Evolutionary conservation across 2,113 vertebrate genomes (phyloP).

Genomic region (Drymodes brunneopygia): DNA sequence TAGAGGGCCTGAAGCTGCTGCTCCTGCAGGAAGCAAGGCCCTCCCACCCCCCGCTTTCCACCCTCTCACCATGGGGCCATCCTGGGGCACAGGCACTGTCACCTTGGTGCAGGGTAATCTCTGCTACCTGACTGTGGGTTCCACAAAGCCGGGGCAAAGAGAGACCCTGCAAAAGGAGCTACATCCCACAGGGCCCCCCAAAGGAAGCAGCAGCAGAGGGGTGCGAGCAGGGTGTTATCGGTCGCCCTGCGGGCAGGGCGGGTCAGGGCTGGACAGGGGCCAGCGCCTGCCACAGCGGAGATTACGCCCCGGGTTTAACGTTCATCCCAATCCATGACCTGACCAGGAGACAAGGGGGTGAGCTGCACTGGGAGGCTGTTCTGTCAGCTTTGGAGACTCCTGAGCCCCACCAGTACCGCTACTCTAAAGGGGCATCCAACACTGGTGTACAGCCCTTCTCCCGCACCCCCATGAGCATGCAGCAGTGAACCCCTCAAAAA

Average conservation of each 20-base stretch:
- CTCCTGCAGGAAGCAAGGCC: neutral
- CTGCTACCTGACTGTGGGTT: neutral
- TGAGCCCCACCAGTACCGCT: accelerated
- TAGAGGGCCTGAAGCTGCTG: neutral
- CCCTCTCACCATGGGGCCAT: accelerated
- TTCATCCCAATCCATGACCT: neutral
- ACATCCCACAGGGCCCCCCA: neutral
- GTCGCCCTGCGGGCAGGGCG: neutral
- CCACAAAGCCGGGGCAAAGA: neutral
- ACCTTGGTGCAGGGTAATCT: neutral
- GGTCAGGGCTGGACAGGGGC: neutral
- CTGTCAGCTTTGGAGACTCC: neutral
- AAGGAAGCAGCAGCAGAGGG: neutral
- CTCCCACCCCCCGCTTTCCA: neutral
- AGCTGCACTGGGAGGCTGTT: accelerated
- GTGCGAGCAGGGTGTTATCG: neutral
- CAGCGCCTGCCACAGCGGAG: neutral
- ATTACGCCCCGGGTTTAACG: slow-evolving; percentile 17
- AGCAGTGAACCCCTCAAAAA: neutral
- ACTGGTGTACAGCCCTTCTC: neutral
- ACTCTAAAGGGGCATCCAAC: too few species aligned
- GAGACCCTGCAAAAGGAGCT: neutral
- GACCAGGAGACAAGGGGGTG: neutral
- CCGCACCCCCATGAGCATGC: accelerated
- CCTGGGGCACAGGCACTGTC: accelerated